Evolutionary conservation across 1,140 invertebrate genomes (phyloP).

Genomic region (Physella acuta): DNA sequence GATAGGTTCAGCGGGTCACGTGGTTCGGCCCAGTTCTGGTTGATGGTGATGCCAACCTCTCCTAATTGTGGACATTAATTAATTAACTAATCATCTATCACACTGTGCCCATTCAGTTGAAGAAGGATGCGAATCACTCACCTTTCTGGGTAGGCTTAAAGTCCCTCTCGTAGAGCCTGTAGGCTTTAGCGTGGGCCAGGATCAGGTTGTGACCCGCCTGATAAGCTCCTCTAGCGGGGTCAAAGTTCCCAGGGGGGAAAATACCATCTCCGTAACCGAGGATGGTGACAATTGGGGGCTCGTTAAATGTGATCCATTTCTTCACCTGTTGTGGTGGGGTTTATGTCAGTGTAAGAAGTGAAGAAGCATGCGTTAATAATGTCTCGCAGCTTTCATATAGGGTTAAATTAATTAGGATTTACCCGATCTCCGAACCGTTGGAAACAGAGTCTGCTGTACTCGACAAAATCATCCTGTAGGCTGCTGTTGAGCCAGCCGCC

Average conservation of each 20-base stretch:
- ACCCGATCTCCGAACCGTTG: slow-evolving; percentile 55
- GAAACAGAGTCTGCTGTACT: slow-evolving; percentile 60
- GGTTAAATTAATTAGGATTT: slow-evolving; percentile 28
- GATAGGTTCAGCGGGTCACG: slow-evolving; percentile 28
- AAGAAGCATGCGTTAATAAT: too few species aligned
- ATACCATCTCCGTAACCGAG: slow-evolving; percentile 44
- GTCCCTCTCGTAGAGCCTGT: slow-evolving; percentile 37
- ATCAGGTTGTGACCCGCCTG: slow-evolving; percentile 49
- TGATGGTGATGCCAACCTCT: slow-evolving; percentile 31
- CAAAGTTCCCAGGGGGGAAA: slow-evolving; percentile 41
- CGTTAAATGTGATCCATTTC: slow-evolving; percentile 60
- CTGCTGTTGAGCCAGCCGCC: slow-evolving; percentile 65
- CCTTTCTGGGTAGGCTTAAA: slow-evolving; percentile 43
- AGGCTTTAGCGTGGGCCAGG: slow-evolving; percentile 44
- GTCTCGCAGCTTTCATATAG: too few species aligned
- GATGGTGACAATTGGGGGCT: slow-evolving; percentile 44
- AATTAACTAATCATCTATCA: too few species aligned
- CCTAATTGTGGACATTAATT: too few species aligned
- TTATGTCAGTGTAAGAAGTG: too few species aligned
- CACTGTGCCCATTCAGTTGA: too few species aligned
- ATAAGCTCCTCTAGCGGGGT: slow-evolving; percentile 33
- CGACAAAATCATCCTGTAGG: slow-evolving; percentile 63
- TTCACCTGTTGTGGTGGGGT: slow-evolving; percentile 58
- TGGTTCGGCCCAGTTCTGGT: slow-evolving; percentile 36
- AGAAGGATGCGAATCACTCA: too few species aligned